These are phyloP conservation scores for Paramormyrops kingsleyae DNA, from an alignment of 2,113 vertebrate genomes.

Conservation along the genomic window DNA sequence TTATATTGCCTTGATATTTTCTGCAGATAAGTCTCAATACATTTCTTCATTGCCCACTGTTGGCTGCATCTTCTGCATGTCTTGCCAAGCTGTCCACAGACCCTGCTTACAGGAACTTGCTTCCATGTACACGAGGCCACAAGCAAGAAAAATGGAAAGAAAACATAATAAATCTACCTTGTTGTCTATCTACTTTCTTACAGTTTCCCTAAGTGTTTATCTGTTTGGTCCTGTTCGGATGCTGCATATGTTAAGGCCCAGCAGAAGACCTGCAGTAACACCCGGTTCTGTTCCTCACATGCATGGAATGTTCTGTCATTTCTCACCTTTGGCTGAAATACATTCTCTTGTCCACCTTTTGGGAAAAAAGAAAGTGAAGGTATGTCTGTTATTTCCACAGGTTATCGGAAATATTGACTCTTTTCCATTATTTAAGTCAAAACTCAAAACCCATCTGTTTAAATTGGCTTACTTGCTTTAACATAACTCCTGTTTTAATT, in stretches of 20 bases:
- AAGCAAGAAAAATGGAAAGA: background rate
- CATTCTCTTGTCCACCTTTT: background rate
- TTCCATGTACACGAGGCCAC: background rate
- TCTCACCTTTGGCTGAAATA: background rate
- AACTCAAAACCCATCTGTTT: no score
- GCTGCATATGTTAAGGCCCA: background rate
- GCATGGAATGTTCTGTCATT: background rate
- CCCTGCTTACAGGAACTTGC: background rate
- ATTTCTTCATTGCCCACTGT: background rate
- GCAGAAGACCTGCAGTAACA: background rate
- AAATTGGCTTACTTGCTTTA: no score
- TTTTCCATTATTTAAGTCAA: no score
- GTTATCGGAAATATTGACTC: no score
- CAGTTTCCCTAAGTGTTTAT: background rate
- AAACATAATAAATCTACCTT: background rate
- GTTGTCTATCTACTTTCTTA: background rate
- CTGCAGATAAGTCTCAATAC: background rate
- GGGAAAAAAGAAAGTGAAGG: background rate
- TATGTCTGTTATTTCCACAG: background rate
- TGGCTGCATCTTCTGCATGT: background rate
- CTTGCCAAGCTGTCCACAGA: background rate
- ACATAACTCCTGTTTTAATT: no score
- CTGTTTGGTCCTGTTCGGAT: background rate
- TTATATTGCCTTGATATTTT: background rate
- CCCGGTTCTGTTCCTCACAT: background rate